Evolutionary conservation across 2,113 vertebrate genomes (phyloP).

Genomic region (Rhinoptilus africanus): DNA sequence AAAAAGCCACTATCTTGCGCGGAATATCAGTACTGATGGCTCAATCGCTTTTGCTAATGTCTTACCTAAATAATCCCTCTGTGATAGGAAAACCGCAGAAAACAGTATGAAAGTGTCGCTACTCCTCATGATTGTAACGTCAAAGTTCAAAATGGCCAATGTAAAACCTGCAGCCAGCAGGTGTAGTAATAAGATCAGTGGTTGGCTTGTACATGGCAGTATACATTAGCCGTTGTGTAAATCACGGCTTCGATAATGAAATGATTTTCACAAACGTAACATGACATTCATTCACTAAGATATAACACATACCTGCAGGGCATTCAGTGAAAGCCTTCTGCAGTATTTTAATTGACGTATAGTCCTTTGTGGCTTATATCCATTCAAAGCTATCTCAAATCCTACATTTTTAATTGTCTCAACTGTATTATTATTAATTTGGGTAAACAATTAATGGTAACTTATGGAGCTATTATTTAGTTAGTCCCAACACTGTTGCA

Average conservation of each 20-base stretch:
- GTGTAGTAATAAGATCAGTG: background rate
- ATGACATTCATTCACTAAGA: background rate
- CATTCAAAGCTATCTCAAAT: background rate
- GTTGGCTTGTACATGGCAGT: background rate
- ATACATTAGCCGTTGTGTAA: background rate
- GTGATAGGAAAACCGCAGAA: background rate
- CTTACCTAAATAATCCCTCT: background rate
- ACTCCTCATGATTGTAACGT: background rate
- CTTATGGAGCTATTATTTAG: background rate
- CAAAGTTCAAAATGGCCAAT: background rate
- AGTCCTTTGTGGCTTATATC: background rate
- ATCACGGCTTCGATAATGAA: conserved; percentile 6
- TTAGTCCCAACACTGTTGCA: background rate
- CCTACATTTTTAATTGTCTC: background rate
- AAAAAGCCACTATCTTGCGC: background rate
- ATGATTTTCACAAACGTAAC: conserved; percentile 8
- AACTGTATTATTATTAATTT: background rate
- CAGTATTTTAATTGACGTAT: background rate
- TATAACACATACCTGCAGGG: conserved; percentile 6
- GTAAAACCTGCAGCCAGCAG: background rate
- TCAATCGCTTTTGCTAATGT: background rate
- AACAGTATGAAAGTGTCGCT: background rate
- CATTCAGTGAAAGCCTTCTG: background rate
- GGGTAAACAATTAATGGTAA: background rate
- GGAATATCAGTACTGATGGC: background rate